These are phyloP conservation scores for Ruditapes philippinarum DNA, from an alignment of 1,140 invertebrate species.

Conservation along the genomic window DNA sequence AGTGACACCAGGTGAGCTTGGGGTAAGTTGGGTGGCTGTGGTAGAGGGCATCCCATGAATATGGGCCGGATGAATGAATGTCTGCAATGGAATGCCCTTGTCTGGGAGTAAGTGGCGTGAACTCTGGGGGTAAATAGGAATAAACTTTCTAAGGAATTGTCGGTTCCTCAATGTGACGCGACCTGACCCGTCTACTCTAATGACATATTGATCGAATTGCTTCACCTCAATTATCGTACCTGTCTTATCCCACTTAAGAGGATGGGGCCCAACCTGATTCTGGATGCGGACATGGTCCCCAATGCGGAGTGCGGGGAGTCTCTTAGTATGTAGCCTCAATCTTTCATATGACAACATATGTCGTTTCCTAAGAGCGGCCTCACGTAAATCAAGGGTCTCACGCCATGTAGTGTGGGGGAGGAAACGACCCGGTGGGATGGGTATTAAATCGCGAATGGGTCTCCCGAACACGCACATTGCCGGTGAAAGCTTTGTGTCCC, in stretches of 20 bases:
- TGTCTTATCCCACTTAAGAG: constrained; percentile 72
- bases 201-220: constrained; percentile 72
- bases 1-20: too few relatives aligned
- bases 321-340: constrained; percentile 65
- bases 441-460: constrained; percentile 71
- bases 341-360: constrained; percentile 68
- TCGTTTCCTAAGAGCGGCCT: constrained; percentile 69
- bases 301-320: constrained; percentile 59
- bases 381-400: constrained; percentile 45
- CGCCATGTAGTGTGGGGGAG: constrained; percentile 71
- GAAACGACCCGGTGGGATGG: constrained; percentile 68
- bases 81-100: too few relatives aligned
- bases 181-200: constrained; percentile 70
- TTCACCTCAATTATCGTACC: constrained; percentile 62
- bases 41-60: too few relatives aligned
- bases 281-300: constrained; percentile 71
- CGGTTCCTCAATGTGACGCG: constrained; percentile 69
- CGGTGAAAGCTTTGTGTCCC: constrained; percentile 69
- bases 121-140: neutral
- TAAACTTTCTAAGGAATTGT: constrained; percentile 46
- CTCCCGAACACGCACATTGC: constrained; percentile 58
- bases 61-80: too few relatives aligned
- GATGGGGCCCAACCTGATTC: constrained; percentile 71
- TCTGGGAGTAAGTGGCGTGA: too few relatives aligned
- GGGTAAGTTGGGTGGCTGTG: too few relatives aligned